Conservation (phyloP, 2,888 invertebrate species). For the Agrochola litura region DNA sequence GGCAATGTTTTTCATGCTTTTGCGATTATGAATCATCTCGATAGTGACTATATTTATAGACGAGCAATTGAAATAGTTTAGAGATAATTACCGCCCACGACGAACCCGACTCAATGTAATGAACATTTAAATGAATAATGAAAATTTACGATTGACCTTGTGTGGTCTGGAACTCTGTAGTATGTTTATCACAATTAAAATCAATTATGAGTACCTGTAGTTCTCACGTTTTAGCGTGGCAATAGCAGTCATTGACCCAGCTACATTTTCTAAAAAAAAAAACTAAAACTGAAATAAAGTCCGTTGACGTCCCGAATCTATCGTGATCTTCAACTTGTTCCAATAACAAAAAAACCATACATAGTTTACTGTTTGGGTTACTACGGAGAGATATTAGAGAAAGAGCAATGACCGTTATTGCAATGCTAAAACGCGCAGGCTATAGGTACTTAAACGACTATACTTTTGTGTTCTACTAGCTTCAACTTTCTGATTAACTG, state of each 20-base stretch:
- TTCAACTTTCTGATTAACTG: too few relatives aligned
- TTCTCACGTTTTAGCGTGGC: not conserved
- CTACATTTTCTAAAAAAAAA: too few relatives aligned
- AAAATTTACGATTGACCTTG: slow-evolving; percentile 55
- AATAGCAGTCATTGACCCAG: not conserved
- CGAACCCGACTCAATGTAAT: slow-evolving; percentile 64
- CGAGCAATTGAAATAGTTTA: slow-evolving; percentile 56
- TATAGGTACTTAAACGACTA: too few relatives aligned
- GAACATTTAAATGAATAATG: slow-evolving; percentile 63
- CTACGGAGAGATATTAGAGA: too few relatives aligned
- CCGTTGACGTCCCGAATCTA: not conserved
- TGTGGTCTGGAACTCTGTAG: not conserved
- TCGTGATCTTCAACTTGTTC: not conserved
- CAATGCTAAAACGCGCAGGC: too few relatives aligned
- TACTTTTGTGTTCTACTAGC: too few relatives aligned
- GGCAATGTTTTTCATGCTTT: slow-evolving; percentile 35
- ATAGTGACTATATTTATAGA: slow-evolving; percentile 44
- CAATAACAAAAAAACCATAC: not conserved
- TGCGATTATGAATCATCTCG: slow-evolving; percentile 50
- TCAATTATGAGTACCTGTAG: slow-evolving; percentile 24
- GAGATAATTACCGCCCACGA: slow-evolving; percentile 72
- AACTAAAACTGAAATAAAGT: too few relatives aligned
- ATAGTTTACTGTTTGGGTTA: too few relatives aligned
- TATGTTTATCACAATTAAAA: slow-evolving; percentile 43
- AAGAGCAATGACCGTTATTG: too few relatives aligned